These are phyloP conservation scores for Bacillus rossius DNA, from an alignment of 1,140 invertebrate species.

Conservation along the genomic window DNA sequence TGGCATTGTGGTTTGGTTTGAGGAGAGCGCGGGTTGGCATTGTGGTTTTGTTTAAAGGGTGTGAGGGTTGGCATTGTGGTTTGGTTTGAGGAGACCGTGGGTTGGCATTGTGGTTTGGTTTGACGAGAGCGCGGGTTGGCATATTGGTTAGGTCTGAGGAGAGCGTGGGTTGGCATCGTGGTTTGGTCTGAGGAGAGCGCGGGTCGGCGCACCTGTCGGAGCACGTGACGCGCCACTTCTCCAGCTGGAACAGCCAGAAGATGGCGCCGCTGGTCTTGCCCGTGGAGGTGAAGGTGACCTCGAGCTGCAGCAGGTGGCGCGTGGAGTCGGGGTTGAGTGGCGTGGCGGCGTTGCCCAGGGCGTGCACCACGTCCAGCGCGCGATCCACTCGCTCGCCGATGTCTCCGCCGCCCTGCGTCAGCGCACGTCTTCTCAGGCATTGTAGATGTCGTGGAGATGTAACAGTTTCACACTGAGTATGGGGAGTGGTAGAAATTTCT, in stretches of 20 bases:
- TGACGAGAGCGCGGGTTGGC: too few species aligned
- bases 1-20: too few species aligned
- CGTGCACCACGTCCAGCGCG: slow-evolving; percentile 68
- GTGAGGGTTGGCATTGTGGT: too few species aligned
- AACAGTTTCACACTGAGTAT: too few species aligned
- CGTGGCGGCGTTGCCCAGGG: slow-evolving; percentile 79
- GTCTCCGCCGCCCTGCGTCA: slow-evolving; percentile 36
- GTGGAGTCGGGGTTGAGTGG: slow-evolving; percentile 83
- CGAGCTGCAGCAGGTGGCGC: slow-evolving; percentile 74
- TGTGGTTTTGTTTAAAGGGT: too few species aligned
- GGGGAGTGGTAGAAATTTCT: too few species aligned
- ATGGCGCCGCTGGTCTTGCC: slow-evolving; percentile 81
- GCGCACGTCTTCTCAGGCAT: neutral
- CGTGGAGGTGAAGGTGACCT: slow-evolving; percentile 77
- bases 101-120: too few species aligned
- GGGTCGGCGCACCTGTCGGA: slow-evolving; percentile 64
- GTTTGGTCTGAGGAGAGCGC: slow-evolving; percentile 25
- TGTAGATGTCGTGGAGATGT: too few species aligned
- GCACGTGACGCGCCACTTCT: slow-evolving; percentile 81
- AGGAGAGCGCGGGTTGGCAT: too few species aligned
- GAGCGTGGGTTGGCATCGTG: too few species aligned
- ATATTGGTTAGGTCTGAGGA: slow-evolving; percentile 65
- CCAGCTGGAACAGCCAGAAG: slow-evolving; percentile 79
- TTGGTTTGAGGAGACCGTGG: too few species aligned
- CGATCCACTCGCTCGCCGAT: slow-evolving; percentile 64